Conservation (phyloP, 2,888 invertebrate genomes). For the Gnatocerus cornutus region DNA sequence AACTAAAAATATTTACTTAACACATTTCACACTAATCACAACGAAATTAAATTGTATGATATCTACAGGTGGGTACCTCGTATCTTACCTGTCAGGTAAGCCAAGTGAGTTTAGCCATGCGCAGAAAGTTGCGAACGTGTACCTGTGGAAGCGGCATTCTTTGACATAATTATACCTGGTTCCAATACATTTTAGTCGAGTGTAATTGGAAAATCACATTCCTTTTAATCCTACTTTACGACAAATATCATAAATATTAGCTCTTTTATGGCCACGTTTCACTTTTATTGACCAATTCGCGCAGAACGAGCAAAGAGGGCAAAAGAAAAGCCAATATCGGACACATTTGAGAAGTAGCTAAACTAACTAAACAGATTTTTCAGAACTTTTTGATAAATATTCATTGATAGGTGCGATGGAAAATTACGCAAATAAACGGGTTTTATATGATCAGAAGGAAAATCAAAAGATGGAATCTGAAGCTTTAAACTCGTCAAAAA, state of each 20-base stretch:
- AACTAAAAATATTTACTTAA: slow-evolving; percentile 44
- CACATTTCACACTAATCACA: slow-evolving; percentile 50
- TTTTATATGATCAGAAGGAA: too few relatives aligned
- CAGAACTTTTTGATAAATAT: too few relatives aligned
- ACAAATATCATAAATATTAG: slow-evolving; percentile 32
- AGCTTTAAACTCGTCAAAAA: too few relatives aligned
- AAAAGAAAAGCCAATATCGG: slow-evolving; percentile 13
- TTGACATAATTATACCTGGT: slow-evolving; percentile 45
- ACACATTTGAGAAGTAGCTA: neutral
- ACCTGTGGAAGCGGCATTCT: slow-evolving; percentile 47
- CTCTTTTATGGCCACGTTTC: slow-evolving; percentile 31
- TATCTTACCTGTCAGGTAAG: slow-evolving; percentile 59
- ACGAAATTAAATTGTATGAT: slow-evolving; percentile 49
- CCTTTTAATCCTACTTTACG: slow-evolving; percentile 27
- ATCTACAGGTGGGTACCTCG: slow-evolving; percentile 51
- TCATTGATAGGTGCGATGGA: too few relatives aligned
- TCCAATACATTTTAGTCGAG: slow-evolving; percentile 22
- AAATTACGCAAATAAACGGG: too few relatives aligned
- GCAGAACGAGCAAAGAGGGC: slow-evolving; percentile 2
- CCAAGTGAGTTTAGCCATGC: slow-evolving; percentile 60
- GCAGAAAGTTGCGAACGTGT: slow-evolving; percentile 54
- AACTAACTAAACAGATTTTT: too few relatives aligned
- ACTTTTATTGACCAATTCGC: slow-evolving; percentile 38
- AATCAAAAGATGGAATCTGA: too few relatives aligned
- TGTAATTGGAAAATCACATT: slow-evolving; percentile 41